phyloP scores from a whole-genome alignment of 92 coral and sea anemone species.

The Micromussa lordhowensis region DNA sequence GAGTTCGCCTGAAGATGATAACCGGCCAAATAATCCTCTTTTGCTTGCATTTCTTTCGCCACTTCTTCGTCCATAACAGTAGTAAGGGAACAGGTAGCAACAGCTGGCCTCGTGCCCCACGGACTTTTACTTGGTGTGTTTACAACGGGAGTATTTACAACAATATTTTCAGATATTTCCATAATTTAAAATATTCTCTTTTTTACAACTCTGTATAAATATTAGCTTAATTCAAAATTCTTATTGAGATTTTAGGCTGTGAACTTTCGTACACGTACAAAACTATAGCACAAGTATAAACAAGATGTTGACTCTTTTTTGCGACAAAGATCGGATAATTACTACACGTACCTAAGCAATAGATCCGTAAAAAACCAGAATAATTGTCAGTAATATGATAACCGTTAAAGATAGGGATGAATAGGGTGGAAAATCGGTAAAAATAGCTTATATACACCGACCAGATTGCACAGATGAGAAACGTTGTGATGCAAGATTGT shows the following conservation, averaged over 20 bases:
- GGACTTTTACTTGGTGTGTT: constrained; percentile 60
- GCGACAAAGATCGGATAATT: not conserved
- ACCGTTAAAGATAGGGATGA: not conserved
- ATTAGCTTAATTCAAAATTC: not conserved
- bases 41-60: constrained; percentile 84
- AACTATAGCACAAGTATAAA: not conserved
- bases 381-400: too few relatives aligned
- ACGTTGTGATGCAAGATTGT: constrained; percentile 25
- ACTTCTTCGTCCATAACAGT: constrained; percentile 97
- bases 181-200: constrained; percentile 58
- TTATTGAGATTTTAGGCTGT: not conserved
- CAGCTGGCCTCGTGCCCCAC: constrained; percentile 82
- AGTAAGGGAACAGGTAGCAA: constrained; percentile 73
- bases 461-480: not conserved
- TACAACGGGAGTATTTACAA: constrained; percentile 57
- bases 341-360: not conserved
- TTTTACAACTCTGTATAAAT: constrained; percentile 41
- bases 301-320: not conserved
- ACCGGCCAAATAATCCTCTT: constrained; percentile 71
- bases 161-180: constrained; percentile 87
- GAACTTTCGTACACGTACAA: not conserved
- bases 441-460: not conserved
- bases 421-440: not conserved
- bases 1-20: constrained; percentile 40
- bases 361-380: not conserved